phyloP scores from a whole-genome alignment of 1,140 invertebrate genomes.

The Lepidurus arcticus region DNA sequence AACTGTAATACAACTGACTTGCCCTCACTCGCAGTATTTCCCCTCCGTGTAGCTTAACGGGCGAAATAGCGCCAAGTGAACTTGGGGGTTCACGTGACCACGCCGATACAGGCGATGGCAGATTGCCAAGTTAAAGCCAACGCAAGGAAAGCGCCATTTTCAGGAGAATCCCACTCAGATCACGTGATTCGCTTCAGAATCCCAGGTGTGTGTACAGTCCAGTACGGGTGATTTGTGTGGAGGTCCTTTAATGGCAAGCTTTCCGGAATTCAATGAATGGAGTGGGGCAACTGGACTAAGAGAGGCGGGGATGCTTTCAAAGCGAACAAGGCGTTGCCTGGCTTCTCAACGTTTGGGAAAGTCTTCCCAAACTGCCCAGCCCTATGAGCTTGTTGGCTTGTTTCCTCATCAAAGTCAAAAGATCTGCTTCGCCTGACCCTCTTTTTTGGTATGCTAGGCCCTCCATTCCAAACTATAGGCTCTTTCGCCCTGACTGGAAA shows the following conservation, averaged over 20 bases:
- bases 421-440: not conserved
- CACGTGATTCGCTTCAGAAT: not conserved
- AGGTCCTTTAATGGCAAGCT: not conserved
- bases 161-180: not conserved
- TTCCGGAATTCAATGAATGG: not conserved
- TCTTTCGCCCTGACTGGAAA: not conserved
- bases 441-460: not conserved
- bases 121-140: too few species aligned
- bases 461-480: not conserved
- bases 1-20: too few species aligned
- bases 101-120: too few species aligned
- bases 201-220: not conserved
- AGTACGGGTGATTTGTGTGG: not conserved
- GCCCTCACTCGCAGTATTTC: too few species aligned
- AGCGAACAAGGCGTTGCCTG: not conserved
- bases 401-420: not conserved
- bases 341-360: slow-evolving; percentile 6
- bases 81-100: too few species aligned
- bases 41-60: too few species aligned
- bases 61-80: too few species aligned
- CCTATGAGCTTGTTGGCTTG: not conserved
- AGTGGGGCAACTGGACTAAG: not conserved
- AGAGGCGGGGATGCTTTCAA: not conserved
- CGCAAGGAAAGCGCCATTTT: not conserved
- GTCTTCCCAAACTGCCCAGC: not conserved